Evolutionary conservation across 2,888 invertebrate species (phyloP).

Genomic region (Drosophila merina): DNA sequence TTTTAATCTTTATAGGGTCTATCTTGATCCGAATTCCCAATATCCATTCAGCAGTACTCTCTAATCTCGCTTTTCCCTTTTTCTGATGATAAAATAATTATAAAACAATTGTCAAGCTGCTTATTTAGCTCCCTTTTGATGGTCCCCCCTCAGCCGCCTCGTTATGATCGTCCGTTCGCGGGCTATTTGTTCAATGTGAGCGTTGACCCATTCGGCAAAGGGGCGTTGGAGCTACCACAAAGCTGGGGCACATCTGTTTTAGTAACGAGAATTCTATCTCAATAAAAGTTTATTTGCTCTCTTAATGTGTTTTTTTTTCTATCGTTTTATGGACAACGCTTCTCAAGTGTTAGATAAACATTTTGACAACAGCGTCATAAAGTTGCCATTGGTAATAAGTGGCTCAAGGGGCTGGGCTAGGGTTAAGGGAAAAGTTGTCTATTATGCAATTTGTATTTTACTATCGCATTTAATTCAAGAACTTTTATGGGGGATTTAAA

Average conservation of each 20-base stretch:
- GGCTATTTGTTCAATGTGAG: constrained; percentile 28
- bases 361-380: constrained; percentile 73
- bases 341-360: constrained; percentile 73
- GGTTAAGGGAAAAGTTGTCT: constrained; percentile 19
- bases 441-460: constrained; percentile 33
- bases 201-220: constrained; percentile 20
- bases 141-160: constrained; percentile 9
- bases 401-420: neutral
- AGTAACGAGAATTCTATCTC: constrained; percentile 44
- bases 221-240: constrained; percentile 1
- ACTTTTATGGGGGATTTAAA: constrained; percentile 1
- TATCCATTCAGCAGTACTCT: neutral
- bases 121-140: constrained; percentile 16
- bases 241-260: constrained; percentile 42
- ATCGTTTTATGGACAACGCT: constrained; percentile 53
- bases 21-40: neutral
- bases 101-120: constrained; percentile 71
- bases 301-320: constrained; percentile 61
- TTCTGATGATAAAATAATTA: constrained; percentile 66
- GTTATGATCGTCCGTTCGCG: constrained; percentile 23
- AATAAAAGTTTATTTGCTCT: constrained; percentile 65
- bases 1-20: neutral
- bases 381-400: constrained; percentile 35
- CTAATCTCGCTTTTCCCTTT: constrained; percentile 19
- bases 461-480: constrained; percentile 10